Percentiles rank a stretch among this genome's conserved stretches.
Evolutionary conservation across 2,888 invertebrate species (phyloP).

Genomic region (Rhingia campestris): DNA sequence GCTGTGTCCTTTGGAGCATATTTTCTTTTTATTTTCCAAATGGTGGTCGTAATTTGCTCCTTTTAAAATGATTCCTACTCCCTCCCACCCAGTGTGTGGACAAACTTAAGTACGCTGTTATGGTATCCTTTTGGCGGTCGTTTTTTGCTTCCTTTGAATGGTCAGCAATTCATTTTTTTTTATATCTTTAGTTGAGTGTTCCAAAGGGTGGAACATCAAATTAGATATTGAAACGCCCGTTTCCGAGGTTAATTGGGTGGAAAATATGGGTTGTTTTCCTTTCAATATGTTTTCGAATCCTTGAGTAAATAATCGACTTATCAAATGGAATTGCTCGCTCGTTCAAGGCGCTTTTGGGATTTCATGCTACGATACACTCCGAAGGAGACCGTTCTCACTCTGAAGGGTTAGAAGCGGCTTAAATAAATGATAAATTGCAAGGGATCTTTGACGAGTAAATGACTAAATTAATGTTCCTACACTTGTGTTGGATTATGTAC

Average conservation of each 20-base stretch:
- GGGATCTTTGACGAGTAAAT: not conserved
- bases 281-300: conserved; percentile 58
- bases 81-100: not conserved
- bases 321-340: conserved; percentile 60
- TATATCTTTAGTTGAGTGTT: not conserved
- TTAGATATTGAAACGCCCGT: conserved; percentile 48
- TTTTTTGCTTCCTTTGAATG: conserved; percentile 8
- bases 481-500: not conserved
- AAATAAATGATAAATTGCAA: not conserved
- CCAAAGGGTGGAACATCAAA: conserved; percentile 37
- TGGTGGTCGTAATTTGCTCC: conserved; percentile 26
- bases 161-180: conserved; percentile 25
- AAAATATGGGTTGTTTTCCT: conserved; percentile 68
- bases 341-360: conserved; percentile 17
- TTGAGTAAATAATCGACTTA: conserved; percentile 64
- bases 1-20: conserved; percentile 36
- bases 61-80: conserved; percentile 28
- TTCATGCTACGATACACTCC: conserved; percentile 9
- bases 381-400: not conserved
- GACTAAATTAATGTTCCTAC: not conserved
- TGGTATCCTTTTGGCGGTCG: conserved; percentile 23
- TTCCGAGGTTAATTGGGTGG: conserved; percentile 62
- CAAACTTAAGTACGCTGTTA: conserved; percentile 26
- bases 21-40: conserved; percentile 29
- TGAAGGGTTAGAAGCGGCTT: not conserved